phyloP scores from a whole-genome alignment of 2,888 invertebrate genomes.

The Lycia hirtaria region DNA sequence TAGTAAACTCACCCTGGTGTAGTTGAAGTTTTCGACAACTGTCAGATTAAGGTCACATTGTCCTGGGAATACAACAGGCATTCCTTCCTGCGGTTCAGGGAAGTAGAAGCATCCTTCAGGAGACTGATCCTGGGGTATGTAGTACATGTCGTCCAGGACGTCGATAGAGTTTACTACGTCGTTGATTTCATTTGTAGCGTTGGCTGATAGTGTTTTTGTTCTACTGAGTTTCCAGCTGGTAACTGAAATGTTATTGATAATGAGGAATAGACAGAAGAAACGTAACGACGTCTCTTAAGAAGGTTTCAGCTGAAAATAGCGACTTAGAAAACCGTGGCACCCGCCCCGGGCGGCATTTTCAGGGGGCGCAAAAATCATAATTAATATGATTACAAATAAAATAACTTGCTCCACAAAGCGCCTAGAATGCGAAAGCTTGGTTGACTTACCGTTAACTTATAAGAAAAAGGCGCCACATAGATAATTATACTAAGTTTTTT shows the following conservation, averaged over 20 bases:
- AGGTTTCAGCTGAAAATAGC: too few relatives aligned
- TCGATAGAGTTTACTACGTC: conserved; percentile 44
- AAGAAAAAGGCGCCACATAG: too few relatives aligned
- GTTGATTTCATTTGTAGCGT: conserved; percentile 47
- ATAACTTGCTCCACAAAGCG: too few relatives aligned
- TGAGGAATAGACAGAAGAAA: background rate
- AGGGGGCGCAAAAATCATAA: too few relatives aligned
- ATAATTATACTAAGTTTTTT: too few relatives aligned
- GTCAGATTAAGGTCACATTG: conserved; percentile 51
- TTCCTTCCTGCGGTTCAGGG: conserved; percentile 52
- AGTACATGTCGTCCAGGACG: conserved; percentile 57
- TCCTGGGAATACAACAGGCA: conserved; percentile 58
- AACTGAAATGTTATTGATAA: too few relatives aligned
- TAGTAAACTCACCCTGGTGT: conserved; percentile 25
- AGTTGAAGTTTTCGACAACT: conserved; percentile 46
- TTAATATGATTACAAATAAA: too few relatives aligned
- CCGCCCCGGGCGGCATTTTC: too few relatives aligned
- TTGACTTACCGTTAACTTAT: too few relatives aligned
- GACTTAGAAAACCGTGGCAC: too few relatives aligned
- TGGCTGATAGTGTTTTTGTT: conserved; percentile 43
- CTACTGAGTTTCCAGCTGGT: conserved; percentile 64
- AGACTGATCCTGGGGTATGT: conserved; percentile 47
- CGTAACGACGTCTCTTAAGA: background rate
- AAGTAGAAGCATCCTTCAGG: conserved; percentile 60
- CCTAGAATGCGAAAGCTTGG: too few relatives aligned